Evolutionary conservation across 1,140 invertebrate genomes (phyloP).

Genomic region (Caenorhabditis inopinata): DNA sequence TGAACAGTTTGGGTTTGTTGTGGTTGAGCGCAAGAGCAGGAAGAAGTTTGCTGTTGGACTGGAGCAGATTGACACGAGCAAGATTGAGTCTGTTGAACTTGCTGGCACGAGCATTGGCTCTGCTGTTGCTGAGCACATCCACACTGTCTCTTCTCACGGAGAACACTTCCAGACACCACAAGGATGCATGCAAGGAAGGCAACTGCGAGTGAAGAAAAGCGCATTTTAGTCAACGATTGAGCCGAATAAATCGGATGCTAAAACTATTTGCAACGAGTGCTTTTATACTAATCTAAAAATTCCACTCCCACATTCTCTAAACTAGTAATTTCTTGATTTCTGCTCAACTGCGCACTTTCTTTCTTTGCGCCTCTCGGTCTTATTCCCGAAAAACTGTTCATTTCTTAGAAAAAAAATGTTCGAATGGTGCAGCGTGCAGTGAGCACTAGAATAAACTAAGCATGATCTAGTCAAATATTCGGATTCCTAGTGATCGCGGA

Average conservation of each 20-base stretch:
- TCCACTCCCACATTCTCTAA: neutral
- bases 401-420: neutral
- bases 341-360: neutral
- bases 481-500: neutral
- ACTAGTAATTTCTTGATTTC: conserved; percentile 5
- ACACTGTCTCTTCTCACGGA: no score
- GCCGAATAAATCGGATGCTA: neutral
- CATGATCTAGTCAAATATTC: neutral
- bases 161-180: no score
- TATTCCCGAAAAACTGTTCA: neutral
- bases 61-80: no score
- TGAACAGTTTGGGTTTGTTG: conserved; percentile 5
- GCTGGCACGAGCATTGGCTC: no score
- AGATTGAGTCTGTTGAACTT: no score
- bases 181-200: no score
- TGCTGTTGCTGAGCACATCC: no score
- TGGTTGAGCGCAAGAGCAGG: no score
- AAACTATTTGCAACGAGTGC: neutral
- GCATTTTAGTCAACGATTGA: neutral
- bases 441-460: conserved; percentile 17
- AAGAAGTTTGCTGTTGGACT: no score
- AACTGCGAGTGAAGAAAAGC: conserved; percentile 1
- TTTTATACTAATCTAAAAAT: no score
- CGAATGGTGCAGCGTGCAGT: neutral
- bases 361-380: neutral